Evolutionary conservation across 2,888 invertebrate species (phyloP).

Genomic region (Acleris cristana): DNA sequence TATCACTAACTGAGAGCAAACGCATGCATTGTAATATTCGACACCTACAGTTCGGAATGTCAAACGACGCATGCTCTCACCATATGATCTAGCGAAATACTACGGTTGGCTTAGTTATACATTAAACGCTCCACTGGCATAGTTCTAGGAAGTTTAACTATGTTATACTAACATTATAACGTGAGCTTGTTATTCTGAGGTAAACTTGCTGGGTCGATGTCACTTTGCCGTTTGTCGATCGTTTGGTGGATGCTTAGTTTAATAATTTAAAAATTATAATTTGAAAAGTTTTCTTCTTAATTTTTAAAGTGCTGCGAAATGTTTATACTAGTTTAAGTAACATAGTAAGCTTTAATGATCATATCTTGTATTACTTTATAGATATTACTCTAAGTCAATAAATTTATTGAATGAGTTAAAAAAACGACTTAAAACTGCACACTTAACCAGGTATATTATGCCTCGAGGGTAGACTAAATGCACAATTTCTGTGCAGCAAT

Average conservation of each 20-base stretch:
- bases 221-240: too few relatives aligned
- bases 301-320: too few relatives aligned
- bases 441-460: constrained; percentile 24
- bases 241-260: too few relatives aligned
- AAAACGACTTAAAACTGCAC: neutral
- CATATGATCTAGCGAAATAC: neutral
- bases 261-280: too few relatives aligned
- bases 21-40: constrained; percentile 61
- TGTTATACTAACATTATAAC: too few relatives aligned
- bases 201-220: too few relatives aligned
- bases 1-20: constrained; percentile 68
- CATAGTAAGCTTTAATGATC: too few relatives aligned
- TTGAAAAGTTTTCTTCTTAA: too few relatives aligned
- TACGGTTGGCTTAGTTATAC: neutral
- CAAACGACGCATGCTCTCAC: constrained; percentile 25
- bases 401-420: neutral
- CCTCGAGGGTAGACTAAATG: constrained; percentile 45
- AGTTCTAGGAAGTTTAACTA: too few relatives aligned
- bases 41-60: constrained; percentile 53
- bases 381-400: neutral
- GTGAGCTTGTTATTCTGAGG: too few relatives aligned
- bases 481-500: constrained; percentile 52
- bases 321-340: too few relatives aligned
- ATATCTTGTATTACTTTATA: neutral
- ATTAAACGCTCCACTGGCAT: too few relatives aligned